Percentiles rank a stretch among this genome's conserved stretches.
Evolutionary conservation across 1,140 invertebrate genomes (phyloP).

Genomic region (Cydia splendana): DNA sequence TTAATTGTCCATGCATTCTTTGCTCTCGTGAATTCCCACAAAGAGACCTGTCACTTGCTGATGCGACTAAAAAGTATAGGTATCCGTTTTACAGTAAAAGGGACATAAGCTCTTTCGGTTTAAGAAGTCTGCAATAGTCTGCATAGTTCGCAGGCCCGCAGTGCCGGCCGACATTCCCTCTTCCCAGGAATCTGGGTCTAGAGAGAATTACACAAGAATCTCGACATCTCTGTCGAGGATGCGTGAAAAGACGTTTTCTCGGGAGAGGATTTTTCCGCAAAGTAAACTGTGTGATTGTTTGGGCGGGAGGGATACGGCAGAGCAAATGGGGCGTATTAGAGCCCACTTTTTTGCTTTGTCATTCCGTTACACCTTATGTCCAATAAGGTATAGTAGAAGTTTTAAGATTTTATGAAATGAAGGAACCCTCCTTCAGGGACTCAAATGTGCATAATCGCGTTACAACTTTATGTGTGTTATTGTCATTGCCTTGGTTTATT

Average conservation of each 20-base stretch:
- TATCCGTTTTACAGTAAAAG: not conserved
- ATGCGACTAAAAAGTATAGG: not conserved
- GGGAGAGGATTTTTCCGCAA: constrained; percentile 8
- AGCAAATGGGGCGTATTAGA: not conserved
- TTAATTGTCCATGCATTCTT: too few species aligned
- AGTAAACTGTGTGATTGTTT: constrained; percentile 23
- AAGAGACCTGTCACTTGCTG: not conserved
- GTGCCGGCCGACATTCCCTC: constrained; percentile 45
- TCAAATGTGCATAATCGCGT: too few species aligned
- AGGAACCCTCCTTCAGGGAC: too few species aligned
- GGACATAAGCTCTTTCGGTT: not conserved
- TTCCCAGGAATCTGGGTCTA: constrained; percentile 41
- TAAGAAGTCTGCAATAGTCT: not conserved
- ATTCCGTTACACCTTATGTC: not conserved
- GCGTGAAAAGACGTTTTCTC: constrained; percentile 30
- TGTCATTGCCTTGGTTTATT: too few species aligned
- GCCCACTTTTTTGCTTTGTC: not conserved
- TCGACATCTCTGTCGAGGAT: constrained; percentile 23
- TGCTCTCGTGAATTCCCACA: not conserved
- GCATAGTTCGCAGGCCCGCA: not conserved
- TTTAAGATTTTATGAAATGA: too few species aligned
- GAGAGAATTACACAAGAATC: constrained; percentile 44
- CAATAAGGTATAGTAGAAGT: too few species aligned
- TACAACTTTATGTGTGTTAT: too few species aligned
- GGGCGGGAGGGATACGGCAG: not conserved